These are phyloP conservation scores for Calcarius lapponicus DNA, from an alignment of 2,797 vertebrate genomes.

Conservation along the genomic window DNA sequence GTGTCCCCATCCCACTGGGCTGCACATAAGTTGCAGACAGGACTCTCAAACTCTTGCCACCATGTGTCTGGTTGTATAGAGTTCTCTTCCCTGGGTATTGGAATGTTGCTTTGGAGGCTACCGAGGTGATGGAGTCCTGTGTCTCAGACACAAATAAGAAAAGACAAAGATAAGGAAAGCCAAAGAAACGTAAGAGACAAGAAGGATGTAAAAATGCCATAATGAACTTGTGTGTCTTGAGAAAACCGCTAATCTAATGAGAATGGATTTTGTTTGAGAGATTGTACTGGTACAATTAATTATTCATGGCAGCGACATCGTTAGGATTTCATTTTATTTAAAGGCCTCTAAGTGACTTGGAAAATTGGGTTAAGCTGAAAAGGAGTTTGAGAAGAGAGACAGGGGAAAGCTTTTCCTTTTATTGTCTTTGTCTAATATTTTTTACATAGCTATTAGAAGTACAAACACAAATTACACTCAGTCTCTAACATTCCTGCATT, in stretches of 20 bases:
- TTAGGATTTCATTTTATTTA: conserved; percentile 93
- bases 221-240: conserved; percentile 86
- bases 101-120: neutral
- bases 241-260: conserved; percentile 94
- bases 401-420: conserved; percentile 80
- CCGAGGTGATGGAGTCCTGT: neutral
- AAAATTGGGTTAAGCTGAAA: conserved; percentile 89
- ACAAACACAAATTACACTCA: conserved; percentile 61
- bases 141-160: conserved; percentile 36
- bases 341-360: conserved; percentile 83
- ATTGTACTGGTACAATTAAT: conserved; percentile 91
- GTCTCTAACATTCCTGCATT: conserved; percentile 33
- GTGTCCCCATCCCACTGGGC: neutral
- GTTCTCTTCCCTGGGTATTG: neutral
- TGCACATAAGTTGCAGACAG: neutral
- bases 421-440: conserved; percentile 78
- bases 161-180: conserved; percentile 62
- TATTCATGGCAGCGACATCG: conserved; percentile 96
- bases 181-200: conserved; percentile 60
- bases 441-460: conserved; percentile 68
- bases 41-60: neutral
- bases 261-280: conserved; percentile 94
- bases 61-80: neutral
- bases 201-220: conserved; percentile 73
- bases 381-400: conserved; percentile 76